A percentile compares a stretch with the other conserved stretches of the same genome.
Conservation (phyloP, 2,888 invertebrate genomes). For the Lasius platythorax region DNA sequence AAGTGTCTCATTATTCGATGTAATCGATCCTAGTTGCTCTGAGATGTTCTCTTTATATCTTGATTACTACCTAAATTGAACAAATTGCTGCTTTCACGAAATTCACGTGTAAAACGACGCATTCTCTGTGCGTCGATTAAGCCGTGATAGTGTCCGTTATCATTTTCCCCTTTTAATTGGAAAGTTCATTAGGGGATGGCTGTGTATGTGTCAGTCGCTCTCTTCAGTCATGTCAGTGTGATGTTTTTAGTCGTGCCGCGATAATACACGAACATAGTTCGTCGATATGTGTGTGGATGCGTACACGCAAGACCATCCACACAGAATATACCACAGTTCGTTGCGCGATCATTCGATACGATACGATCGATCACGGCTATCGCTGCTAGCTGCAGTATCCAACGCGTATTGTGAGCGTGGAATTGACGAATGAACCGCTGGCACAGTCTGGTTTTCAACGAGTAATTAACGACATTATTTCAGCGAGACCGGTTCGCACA, state of each 20-base stretch:
- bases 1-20: not conserved
- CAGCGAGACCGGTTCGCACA: slow-evolving; percentile 42
- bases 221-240: slow-evolving; percentile 32
- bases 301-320: not conserved
- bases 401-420: slow-evolving; percentile 47
- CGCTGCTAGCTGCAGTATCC: slow-evolving; percentile 40
- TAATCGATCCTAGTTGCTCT: not conserved
- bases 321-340: slow-evolving; percentile 35
- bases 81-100: slow-evolving; percentile 53
- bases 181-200: slow-evolving; percentile 54
- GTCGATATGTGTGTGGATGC: not conserved
- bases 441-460: slow-evolving; percentile 53
- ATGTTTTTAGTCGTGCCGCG: slow-evolving; percentile 42
- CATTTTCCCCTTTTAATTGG: slow-evolving; percentile 56
- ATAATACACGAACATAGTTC: slow-evolving; percentile 32
- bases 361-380: slow-evolving; percentile 68
- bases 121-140: slow-evolving; percentile 49
- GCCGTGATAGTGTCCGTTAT: slow-evolving; percentile 50
- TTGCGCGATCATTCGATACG: slow-evolving; percentile 67
- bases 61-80: slow-evolving; percentile 45
- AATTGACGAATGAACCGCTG: slow-evolving; percentile 53
- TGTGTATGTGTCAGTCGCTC: slow-evolving; percentile 18
- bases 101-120: slow-evolving; percentile 48
- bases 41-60: slow-evolving; percentile 26
- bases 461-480: slow-evolving; percentile 67